Evolutionary conservation across 2,113 vertebrate species (phyloP).

Genomic region (Lontra canadensis): DNA sequence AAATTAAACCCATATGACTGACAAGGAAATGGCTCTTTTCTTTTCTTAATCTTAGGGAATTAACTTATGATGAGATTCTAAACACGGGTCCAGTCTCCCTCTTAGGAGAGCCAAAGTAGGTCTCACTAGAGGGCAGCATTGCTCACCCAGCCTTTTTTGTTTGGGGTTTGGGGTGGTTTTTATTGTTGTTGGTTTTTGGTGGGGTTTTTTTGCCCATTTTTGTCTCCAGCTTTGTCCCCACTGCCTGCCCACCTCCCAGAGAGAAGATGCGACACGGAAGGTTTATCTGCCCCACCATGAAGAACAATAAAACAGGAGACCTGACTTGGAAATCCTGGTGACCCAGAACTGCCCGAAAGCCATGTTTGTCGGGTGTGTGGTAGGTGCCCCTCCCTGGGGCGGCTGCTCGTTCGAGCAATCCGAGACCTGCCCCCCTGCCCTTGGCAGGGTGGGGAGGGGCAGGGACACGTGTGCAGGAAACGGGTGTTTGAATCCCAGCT

Average conservation of each 20-base stretch:
- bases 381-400: no score
- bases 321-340: background rate
- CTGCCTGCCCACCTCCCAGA: background rate
- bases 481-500: background rate
- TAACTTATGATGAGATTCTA: background rate
- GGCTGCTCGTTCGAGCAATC: background rate
- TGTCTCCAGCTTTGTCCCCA: background rate
- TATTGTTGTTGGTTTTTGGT: no score
- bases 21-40: background rate
- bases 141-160: background rate
- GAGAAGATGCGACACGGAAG: background rate
- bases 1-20: background rate
- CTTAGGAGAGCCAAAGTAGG: background rate
- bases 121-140: constrained; percentile 74
- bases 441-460: fast-evolving
- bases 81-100: background rate
- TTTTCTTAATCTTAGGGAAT: background rate
- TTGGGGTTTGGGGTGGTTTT: background rate
- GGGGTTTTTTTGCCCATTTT: background rate
- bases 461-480: background rate
- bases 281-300: fast-evolving
- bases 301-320: background rate
- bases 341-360: background rate
- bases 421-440: background rate
- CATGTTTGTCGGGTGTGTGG: fast-evolving